These are phyloP conservation scores for Gymnoscopelus braueri DNA, from an alignment of 2,797 vertebrate genomes.

Conservation along the genomic window DNA sequence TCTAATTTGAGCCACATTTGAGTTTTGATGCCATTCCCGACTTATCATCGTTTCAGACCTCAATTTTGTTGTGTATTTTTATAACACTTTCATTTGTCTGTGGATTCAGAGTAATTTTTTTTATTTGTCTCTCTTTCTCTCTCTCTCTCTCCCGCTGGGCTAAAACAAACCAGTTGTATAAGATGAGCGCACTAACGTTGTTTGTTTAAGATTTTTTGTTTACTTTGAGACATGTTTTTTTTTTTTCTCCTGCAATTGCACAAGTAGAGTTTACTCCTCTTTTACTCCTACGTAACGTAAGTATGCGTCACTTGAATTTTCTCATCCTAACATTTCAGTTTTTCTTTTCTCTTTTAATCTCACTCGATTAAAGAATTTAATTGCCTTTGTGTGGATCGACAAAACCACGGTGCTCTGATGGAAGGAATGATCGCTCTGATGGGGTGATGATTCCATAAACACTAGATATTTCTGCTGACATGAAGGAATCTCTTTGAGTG, in stretches of 20 bases:
- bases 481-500: conserved; percentile 13
- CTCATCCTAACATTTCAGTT: conserved; percentile 57
- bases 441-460: background rate
- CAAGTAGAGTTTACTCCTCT: conserved; percentile 27
- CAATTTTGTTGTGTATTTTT: conserved; percentile 24
- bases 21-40: conserved; percentile 52
- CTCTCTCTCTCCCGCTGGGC: conserved; percentile 10
- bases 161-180: conserved; percentile 23
- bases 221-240: conserved; percentile 24
- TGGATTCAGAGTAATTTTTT: conserved; percentile 15
- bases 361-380: conserved; percentile 44
- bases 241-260: conserved; percentile 49
- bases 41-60: conserved; percentile 38
- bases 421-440: too few species aligned
- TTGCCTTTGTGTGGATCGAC: conserved; percentile 48
- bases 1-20: conserved; percentile 27
- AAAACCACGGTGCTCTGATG: conserved; percentile 74
- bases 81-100: conserved; percentile 31
- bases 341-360: conserved; percentile 50
- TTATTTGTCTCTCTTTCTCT: conserved; percentile 15
- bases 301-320: conserved; percentile 59
- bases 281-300: conserved; percentile 29
- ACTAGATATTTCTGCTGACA: conserved; percentile 4
- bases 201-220: background rate
- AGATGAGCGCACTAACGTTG: conserved; percentile 42